Percentiles rank a stretch among this genome's conserved stretches.
phyloP scores from a whole-genome alignment of 1,140 invertebrate species.

The Mercenaria mercenaria region DNA sequence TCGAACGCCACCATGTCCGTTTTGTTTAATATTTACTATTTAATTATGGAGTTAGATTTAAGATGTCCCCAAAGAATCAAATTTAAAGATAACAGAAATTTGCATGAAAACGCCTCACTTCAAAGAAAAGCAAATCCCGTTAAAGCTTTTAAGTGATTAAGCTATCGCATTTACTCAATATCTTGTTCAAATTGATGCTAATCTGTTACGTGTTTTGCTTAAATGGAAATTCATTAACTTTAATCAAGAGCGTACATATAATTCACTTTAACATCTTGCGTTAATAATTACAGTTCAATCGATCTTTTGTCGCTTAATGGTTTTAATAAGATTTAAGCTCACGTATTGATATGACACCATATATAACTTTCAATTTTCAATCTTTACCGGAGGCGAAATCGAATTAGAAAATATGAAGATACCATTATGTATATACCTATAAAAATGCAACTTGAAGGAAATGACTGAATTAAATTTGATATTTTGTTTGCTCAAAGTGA shows the following conservation, averaged over 20 bases:
- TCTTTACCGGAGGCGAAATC: too few relatives aligned
- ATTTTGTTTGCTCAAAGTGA: too few relatives aligned
- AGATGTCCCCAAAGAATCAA: neutral
- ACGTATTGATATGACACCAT: too few relatives aligned
- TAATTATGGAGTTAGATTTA: neutral
- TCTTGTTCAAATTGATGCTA: conserved; percentile 20
- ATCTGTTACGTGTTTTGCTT: conserved; percentile 6
- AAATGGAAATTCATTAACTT: conserved; percentile 1
- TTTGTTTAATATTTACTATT: neutral
- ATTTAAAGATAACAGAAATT: neutral
- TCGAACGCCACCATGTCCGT: neutral
- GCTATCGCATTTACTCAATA: neutral
- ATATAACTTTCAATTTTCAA: too few relatives aligned
- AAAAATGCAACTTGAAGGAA: too few relatives aligned
- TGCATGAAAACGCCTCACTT: neutral
- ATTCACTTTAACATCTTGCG: neutral
- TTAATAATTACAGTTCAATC: neutral
- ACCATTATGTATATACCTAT: too few relatives aligned
- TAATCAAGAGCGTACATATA: conserved; percentile 15
- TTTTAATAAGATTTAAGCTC: neutral
- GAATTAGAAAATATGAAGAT: too few relatives aligned
- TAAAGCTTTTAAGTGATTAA: conserved; percentile 39
- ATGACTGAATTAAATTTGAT: too few relatives aligned
- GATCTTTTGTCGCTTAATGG: neutral
- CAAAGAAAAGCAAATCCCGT: conserved; percentile 11